Conservation (phyloP, 37 sponge, comb jelly and placozoan genomes). For the Halisarca cf. caerulea region DNA sequence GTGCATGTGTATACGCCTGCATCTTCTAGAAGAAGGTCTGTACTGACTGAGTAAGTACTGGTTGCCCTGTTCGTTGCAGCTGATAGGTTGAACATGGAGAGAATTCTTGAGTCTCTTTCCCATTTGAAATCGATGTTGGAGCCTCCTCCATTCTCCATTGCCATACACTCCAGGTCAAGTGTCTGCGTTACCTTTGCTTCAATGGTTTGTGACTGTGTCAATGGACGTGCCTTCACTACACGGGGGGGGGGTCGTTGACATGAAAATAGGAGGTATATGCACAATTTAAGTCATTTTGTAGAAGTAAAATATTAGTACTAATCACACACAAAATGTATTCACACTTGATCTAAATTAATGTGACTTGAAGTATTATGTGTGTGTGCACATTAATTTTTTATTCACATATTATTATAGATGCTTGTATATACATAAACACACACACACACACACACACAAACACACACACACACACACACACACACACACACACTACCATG, state of each 20-base stretch:
- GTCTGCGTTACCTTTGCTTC: not conserved
- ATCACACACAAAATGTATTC: no score
- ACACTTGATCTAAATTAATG: no score
- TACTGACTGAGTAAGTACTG: not conserved
- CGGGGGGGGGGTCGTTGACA: no score
- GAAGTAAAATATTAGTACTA: no score
- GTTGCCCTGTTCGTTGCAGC: not conserved
- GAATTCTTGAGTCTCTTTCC: not conserved
- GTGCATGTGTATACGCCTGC: not conserved
- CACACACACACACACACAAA: constrained; percentile 14
- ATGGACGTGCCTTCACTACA: not conserved
- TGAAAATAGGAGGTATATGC: no score
- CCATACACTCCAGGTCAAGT: not conserved
- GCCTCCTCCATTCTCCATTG: not conserved
- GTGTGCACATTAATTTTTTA: no score
- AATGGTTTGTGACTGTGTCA: not conserved
- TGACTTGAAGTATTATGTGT: no score
- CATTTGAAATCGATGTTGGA: not conserved
- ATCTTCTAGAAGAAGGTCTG: not conserved
- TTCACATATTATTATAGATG: no score
- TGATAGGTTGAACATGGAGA: no score
- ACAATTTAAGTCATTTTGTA: no score
- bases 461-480: constrained; percentile 30
- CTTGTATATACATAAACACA: constrained; percentile 20
- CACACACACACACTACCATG: not conserved